Evolutionary conservation across 2,797 vertebrate genomes (phyloP).

Genomic region (Gorsachius magnificus): DNA sequence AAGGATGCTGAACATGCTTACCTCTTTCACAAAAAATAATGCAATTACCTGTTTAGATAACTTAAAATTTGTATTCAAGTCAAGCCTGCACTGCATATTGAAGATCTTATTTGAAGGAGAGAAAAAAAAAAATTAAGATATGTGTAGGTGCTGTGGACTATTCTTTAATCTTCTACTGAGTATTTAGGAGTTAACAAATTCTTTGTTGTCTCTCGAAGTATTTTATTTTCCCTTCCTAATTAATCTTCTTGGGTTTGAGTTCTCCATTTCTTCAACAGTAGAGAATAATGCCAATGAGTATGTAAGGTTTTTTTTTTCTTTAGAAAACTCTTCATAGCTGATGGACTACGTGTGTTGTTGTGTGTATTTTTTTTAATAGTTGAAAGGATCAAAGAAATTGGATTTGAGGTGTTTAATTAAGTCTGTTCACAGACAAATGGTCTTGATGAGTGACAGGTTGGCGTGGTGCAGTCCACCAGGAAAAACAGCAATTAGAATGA

Average conservation of each 20-base stretch:
- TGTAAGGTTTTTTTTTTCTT: background rate
- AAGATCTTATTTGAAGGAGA: background rate
- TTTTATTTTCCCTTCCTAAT: slow-evolving; percentile 22
- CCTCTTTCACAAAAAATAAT: background rate
- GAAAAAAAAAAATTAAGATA: background rate
- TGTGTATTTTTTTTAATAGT: slow-evolving; percentile 16
- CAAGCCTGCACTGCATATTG: background rate
- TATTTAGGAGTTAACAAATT: background rate
- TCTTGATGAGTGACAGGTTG: slow-evolving; percentile 69
- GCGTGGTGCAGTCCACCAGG: slow-evolving; percentile 64
- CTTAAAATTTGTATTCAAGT: background rate
- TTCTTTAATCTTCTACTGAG: background rate
- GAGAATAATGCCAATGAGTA: background rate
- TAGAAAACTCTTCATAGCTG: slow-evolving; percentile 34
- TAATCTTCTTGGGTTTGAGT: background rate
- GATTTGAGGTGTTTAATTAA: slow-evolving; percentile 79
- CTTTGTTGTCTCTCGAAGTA: background rate
- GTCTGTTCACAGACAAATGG: slow-evolving; percentile 73
- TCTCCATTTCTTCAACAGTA: slow-evolving; percentile 4
- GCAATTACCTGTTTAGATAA: background rate
- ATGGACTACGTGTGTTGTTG: background rate
- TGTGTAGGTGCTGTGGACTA: background rate
- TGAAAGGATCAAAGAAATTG: slow-evolving; percentile 70
- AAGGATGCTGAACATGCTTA: background rate
- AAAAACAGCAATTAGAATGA: slow-evolving; percentile 73